phyloP scores from a whole-genome alignment of 2,797 vertebrate genomes.

The Lindbergichthys nudifrons region DNA sequence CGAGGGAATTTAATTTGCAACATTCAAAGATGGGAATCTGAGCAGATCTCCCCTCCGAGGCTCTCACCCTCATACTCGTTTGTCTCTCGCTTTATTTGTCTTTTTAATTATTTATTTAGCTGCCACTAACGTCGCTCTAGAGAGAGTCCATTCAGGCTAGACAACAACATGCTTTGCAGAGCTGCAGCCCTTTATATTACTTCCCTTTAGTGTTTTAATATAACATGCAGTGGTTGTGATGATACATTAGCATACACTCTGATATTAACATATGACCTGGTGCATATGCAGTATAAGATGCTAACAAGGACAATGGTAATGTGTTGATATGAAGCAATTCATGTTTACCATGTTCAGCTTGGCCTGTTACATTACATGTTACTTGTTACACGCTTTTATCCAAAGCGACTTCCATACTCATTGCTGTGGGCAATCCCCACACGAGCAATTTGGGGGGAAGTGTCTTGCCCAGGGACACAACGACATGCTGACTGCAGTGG shows the following conservation, averaged over 20 bases:
- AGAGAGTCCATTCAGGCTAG: slow-evolving; percentile 55
- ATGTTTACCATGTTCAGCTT: neutral
- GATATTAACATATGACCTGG: neutral
- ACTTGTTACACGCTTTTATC: too few relatives aligned
- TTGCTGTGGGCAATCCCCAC: too few relatives aligned
- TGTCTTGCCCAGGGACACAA: too few relatives aligned
- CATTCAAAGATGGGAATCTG: slow-evolving; percentile 97
- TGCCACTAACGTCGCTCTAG: slow-evolving; percentile 69
- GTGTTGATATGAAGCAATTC: neutral
- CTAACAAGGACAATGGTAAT: neutral
- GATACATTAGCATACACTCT: slow-evolving; percentile 6
- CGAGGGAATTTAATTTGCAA: slow-evolving; percentile 99
- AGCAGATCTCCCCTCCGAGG: slow-evolving; percentile 94
- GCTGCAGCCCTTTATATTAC: slow-evolving; percentile 19
- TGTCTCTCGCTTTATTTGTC: slow-evolving; percentile 77
- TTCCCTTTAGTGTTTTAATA: slow-evolving; percentile 21
- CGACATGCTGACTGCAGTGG: too few relatives aligned
- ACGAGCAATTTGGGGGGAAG: too few relatives aligned
- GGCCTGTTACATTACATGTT: neutral
- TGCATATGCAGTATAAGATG: neutral
- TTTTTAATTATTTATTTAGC: slow-evolving; percentile 81
- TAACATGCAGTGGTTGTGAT: neutral
- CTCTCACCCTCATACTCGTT: slow-evolving; percentile 92
- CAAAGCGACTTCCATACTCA: too few relatives aligned
- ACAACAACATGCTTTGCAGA: slow-evolving; percentile 45